A percentile compares a stretch with the other conserved stretches of the same genome.
phyloP scores from a whole-genome alignment of 2,888 invertebrate species.

The Chymomyza caudatula region DNA sequence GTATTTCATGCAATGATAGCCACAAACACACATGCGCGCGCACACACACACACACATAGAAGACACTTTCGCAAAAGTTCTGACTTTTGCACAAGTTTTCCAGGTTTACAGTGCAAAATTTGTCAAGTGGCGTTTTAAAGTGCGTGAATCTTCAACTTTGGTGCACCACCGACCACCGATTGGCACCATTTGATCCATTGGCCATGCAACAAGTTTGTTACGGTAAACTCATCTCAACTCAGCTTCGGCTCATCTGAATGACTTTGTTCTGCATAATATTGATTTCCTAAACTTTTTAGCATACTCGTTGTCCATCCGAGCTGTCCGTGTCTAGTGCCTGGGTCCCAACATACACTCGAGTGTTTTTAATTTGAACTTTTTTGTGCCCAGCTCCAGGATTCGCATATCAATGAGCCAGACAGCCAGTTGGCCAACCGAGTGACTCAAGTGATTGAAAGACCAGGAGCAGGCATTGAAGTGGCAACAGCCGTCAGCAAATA shows the following conservation, averaged over 20 bases:
- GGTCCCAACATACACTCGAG: constrained; percentile 55
- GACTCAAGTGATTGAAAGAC: background rate
- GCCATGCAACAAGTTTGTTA: background rate
- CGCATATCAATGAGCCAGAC: constrained; percentile 52
- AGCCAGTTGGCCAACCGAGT: background rate
- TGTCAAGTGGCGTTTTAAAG: constrained; percentile 51
- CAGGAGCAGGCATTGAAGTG: constrained; percentile 35
- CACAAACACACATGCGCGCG: background rate
- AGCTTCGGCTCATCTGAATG: constrained; percentile 19
- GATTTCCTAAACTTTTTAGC: constrained; percentile 41
- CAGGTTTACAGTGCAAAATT: constrained; percentile 26
- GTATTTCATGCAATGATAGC: background rate
- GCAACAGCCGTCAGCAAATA: constrained; percentile 37
- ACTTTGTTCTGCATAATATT: constrained; percentile 48
- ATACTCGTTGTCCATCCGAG: background rate
- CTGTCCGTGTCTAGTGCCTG: background rate
- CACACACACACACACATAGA: background rate
- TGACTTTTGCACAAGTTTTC: background rate
- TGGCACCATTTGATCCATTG: constrained; percentile 11
- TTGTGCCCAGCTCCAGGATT: constrained; percentile 26
- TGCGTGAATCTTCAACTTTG: constrained; percentile 22
- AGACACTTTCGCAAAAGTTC: background rate
- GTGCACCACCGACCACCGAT: constrained; percentile 40
- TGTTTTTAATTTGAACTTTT: constrained; percentile 70
- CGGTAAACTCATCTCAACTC: background rate